phyloP scores from a whole-genome alignment of 1,140 invertebrate species.

The Platorchestia sp. region DNA sequence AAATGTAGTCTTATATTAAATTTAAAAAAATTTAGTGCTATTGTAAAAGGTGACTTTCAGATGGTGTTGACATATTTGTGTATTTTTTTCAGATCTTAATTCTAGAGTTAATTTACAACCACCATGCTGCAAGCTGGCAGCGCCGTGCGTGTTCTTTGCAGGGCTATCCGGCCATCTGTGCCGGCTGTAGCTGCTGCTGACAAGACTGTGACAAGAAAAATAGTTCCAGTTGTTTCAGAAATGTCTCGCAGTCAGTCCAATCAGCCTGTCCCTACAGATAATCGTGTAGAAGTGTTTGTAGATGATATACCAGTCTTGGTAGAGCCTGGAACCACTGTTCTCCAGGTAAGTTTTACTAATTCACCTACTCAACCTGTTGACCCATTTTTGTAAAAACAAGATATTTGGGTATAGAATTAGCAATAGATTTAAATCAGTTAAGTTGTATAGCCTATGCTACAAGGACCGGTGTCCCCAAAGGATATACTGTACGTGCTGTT shows the following conservation, averaged over 20 bases:
- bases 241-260: slow-evolving; percentile 16
- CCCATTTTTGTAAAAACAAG: too few relatives aligned
- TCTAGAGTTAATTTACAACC: not conserved
- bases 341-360: slow-evolving; percentile 92
- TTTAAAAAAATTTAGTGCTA: not conserved
- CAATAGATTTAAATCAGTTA: too few relatives aligned
- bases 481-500: too few relatives aligned
- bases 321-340: slow-evolving; percentile 95
- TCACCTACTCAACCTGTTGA: too few relatives aligned
- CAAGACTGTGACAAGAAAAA: not conserved
- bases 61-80: too few relatives aligned
- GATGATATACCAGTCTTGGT: slow-evolving; percentile 96
- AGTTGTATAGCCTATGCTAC: too few relatives aligned
- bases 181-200: not conserved
- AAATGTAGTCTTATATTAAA: not conserved
- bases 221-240: not conserved
- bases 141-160: slow-evolving; percentile 10
- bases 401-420: too few relatives aligned
- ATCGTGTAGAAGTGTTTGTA: slow-evolving; percentile 91
- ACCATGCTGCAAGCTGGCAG: slow-evolving; percentile 51
- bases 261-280: slow-evolving; percentile 11
- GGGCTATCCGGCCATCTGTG: slow-evolving; percentile 1
- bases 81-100: not conserved
- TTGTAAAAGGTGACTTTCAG: not conserved
- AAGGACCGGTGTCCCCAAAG: too few relatives aligned